Evolutionary conservation across 2,113 vertebrate genomes (phyloP).

Genomic region (Eidolon helvum): DNA sequence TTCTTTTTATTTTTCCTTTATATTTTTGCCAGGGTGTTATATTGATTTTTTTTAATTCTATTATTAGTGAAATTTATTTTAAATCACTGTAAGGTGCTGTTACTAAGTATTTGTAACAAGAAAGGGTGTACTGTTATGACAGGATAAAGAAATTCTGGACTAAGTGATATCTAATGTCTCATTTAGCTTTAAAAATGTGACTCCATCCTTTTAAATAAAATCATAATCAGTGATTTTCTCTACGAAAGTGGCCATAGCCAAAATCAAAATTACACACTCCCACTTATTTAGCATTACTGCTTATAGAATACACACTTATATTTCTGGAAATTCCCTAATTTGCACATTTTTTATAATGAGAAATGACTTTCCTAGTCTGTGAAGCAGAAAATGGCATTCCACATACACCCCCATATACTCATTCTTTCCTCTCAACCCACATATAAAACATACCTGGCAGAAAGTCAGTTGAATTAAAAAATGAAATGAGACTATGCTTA

Average conservation of each 20-base stretch:
- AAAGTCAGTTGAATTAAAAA: background rate
- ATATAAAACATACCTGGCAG: background rate
- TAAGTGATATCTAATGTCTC: background rate
- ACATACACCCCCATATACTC: background rate
- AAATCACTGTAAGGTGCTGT: background rate
- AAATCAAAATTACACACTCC: slow-evolving; percentile 35
- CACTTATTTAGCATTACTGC: slow-evolving; percentile 8
- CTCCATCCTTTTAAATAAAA: background rate
- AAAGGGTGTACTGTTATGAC: background rate
- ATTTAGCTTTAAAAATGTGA: background rate
- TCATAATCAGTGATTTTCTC: background rate
- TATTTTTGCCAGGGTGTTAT: background rate
- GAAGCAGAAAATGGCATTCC: slow-evolving; percentile 25
- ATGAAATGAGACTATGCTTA: background rate
- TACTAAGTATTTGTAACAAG: background rate
- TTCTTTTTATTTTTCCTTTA: background rate
- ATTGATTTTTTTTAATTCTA: background rate
- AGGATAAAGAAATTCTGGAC: background rate
- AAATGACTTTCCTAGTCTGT: background rate
- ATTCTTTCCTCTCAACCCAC: background rate
- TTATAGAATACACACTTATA: slow-evolving; percentile 20
- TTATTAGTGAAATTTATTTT: background rate
- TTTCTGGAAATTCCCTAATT: slow-evolving; percentile 36
- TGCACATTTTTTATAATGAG: slow-evolving; percentile 21
- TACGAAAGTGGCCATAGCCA: slow-evolving; percentile 6